These are phyloP conservation scores for Montipora efflorescens DNA, from an alignment of 64 coral and sea anemone species.

Conservation along the genomic window DNA sequence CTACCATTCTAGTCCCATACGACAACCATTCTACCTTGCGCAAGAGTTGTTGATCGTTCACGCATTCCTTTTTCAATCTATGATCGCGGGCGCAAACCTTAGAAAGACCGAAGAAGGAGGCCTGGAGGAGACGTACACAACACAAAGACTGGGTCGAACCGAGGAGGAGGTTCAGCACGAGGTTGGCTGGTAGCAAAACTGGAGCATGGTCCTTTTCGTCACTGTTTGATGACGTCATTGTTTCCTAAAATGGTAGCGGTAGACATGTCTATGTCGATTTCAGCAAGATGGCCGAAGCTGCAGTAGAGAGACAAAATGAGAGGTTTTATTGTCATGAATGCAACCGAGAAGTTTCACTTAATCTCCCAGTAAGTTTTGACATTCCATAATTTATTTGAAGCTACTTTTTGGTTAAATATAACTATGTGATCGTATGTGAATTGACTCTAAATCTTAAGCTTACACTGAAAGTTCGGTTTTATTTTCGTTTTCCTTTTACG, in stretches of 20 bases:
- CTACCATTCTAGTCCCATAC: background rate
- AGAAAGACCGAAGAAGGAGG: no score
- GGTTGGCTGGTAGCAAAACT: background rate
- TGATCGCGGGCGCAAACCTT: background rate
- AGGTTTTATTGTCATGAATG: constrained; percentile 91
- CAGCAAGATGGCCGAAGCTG: constrained; percentile 86
- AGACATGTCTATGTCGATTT: constrained; percentile 22
- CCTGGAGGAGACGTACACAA: no score
- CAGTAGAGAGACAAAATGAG: constrained; percentile 79
- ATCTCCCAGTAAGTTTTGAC: constrained; percentile 72
- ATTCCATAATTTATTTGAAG: background rate
- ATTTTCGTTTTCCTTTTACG: constrained; percentile 21
- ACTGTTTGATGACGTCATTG: constrained; percentile 35
- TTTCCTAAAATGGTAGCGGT: constrained; percentile 7
- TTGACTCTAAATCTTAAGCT: background rate
- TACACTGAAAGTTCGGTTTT: background rate
- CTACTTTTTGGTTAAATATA: background rate
- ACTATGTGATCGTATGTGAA: background rate
- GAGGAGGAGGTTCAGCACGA: no score
- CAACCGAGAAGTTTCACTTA: constrained; percentile 87
- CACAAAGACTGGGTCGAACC: no score
- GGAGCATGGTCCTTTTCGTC: background rate
- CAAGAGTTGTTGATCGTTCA: background rate
- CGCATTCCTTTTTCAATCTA: background rate
- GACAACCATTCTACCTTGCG: background rate